A percentile compares a stretch with the other conserved stretches of the same genome.
Conservation (phyloP, 2,113 vertebrate genomes). For the Colistium nudipinnis region DNA sequence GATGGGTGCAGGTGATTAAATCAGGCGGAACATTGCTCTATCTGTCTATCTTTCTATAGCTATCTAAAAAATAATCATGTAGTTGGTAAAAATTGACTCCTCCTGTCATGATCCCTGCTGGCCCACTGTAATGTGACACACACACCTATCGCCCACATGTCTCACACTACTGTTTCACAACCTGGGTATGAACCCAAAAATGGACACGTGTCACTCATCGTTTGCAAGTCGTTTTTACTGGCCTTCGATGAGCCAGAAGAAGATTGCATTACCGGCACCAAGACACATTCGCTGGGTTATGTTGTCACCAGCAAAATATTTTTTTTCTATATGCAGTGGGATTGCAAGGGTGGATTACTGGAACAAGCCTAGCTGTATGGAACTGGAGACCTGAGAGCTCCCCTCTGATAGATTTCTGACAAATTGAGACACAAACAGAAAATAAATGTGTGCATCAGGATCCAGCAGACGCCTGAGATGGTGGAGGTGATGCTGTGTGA, state of each 20-base stretch:
- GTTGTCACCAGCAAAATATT: neutral
- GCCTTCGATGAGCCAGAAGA: neutral
- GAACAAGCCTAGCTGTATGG: neutral
- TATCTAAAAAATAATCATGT: no score
- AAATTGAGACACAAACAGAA: neutral
- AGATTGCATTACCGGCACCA: constrained; percentile 1
- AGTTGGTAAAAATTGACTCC: neutral
- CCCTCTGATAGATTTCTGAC: neutral
- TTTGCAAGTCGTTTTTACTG: constrained; percentile 48
- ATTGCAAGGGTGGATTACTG: constrained; percentile 15
- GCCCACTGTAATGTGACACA: no score
- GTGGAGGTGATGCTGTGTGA: neutral
- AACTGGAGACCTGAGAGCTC: neutral
- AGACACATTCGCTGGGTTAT: neutral
- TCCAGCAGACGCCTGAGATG: neutral
- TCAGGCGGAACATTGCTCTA: neutral
- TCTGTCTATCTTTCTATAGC: neutral
- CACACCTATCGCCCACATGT: constrained; percentile 3
- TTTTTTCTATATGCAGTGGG: constrained; percentile 8
- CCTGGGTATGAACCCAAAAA: constrained; percentile 10
- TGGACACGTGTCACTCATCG: constrained; percentile 9
- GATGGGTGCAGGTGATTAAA: neutral
- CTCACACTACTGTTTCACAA: constrained; percentile 9
- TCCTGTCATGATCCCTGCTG: neutral
- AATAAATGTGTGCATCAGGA: neutral